These are phyloP conservation scores for Acrocephalus arundinaceus DNA, from an alignment of 2,113 vertebrate species.

Conservation along the genomic window DNA sequence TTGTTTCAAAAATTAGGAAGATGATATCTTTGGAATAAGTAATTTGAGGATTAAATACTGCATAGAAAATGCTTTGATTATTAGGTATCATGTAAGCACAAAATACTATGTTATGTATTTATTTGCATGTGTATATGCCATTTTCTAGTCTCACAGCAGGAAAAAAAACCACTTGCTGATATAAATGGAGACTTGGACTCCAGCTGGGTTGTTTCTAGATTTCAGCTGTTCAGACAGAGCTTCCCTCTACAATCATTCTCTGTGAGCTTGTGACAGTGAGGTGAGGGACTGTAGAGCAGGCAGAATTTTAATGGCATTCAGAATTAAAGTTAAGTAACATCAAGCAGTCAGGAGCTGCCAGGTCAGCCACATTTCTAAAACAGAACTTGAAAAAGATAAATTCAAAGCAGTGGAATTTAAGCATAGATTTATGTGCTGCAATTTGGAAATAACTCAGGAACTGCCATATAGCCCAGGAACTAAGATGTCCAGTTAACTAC, in stretches of 20 bases:
- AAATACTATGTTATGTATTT: background rate
- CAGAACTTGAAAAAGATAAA: slow-evolving; percentile 52
- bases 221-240: background rate
- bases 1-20: background rate
- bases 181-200: background rate
- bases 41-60: background rate
- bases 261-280: background rate
- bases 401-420: slow-evolving; percentile 50
- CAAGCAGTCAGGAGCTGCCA: slow-evolving; percentile 43
- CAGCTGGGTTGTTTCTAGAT: background rate
- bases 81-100: background rate
- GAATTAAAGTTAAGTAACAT: slow-evolving; percentile 53
- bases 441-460: slow-evolving; percentile 23
- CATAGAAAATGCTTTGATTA: background rate
- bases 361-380: slow-evolving; percentile 54
- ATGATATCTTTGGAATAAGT: background rate
- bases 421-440: background rate
- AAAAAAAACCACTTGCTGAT: background rate
- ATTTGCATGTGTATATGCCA: background rate
- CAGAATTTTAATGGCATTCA: slow-evolving; percentile 58
- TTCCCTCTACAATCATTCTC: slow-evolving; percentile 1
- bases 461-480: background rate
- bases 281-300: slow-evolving; percentile 10
- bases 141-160: background rate
- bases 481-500: slow-evolving; percentile 20